A percentile compares a stretch with the other conserved stretches of the same genome.
These are phyloP conservation scores for Apis cerana DNA, from an alignment of 1,140 invertebrate genomes.

Conservation along the genomic window DNA sequence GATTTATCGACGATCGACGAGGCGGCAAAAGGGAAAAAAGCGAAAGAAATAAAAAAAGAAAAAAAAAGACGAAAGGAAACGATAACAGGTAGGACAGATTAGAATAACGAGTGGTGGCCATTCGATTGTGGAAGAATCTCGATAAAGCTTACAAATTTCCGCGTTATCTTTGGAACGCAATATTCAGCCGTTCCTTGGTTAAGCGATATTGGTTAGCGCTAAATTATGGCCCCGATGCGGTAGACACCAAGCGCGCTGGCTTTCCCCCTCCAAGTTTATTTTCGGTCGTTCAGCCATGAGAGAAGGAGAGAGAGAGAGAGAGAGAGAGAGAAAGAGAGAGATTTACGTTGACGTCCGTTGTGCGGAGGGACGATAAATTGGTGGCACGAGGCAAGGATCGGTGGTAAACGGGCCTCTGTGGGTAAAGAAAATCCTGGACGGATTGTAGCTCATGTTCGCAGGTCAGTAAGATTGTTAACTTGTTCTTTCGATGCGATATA, in stretches of 20 bases:
- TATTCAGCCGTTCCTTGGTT: slow-evolving; percentile 24
- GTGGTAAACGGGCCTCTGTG: not conserved
- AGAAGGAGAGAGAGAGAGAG: too few relatives aligned
- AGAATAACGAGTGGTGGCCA: not conserved
- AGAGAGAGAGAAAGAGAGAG: too few relatives aligned
- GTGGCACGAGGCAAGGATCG: not conserved
- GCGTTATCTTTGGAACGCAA: slow-evolving; percentile 39
- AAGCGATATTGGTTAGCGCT: slow-evolving; percentile 30
- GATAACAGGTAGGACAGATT: not conserved
- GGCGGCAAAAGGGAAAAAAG: not conserved
- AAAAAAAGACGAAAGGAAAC: not conserved
- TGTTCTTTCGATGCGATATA: not conserved
- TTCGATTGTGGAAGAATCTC: not conserved
- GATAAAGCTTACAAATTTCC: slow-evolving; percentile 19
- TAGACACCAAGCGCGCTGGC: slow-evolving; percentile 25
- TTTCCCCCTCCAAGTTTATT: slow-evolving; percentile 26
- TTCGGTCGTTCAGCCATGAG: slow-evolving; percentile 27
- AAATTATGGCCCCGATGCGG: slow-evolving; percentile 42
- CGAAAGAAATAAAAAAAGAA: not conserved
- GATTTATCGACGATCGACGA: not conserved
- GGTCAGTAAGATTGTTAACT: not conserved
- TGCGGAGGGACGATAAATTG: slow-evolving; percentile 32
- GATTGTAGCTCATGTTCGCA: not conserved
- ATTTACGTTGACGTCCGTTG: slow-evolving; percentile 34
- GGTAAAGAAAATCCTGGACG: slow-evolving; percentile 24